These are phyloP conservation scores for Andrena camellia DNA, from an alignment of 2,888 invertebrate species.

Conservation along the genomic window DNA sequence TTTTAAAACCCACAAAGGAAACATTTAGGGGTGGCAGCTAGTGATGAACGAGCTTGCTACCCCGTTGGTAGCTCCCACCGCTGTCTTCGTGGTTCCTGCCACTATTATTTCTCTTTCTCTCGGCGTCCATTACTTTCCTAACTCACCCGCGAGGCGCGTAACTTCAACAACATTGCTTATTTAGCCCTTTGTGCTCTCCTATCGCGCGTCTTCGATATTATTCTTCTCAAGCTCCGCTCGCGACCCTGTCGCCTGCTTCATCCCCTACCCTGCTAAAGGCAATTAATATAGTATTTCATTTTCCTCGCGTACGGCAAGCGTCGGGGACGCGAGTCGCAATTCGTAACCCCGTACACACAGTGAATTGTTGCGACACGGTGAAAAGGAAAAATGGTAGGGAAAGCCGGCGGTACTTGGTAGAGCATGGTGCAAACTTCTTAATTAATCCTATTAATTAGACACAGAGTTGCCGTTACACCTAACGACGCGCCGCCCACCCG, in stretches of 20 bases:
- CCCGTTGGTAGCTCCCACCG: conserved; percentile 15
- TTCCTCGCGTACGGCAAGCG: neutral
- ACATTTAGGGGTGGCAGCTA: conserved; percentile 59
- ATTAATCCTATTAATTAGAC: conserved; percentile 79
- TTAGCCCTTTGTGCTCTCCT: conserved; percentile 9
- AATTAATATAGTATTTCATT: neutral
- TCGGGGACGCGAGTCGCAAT: neutral
- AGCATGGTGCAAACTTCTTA: conserved; percentile 72
- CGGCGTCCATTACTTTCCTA: conserved; percentile 55
- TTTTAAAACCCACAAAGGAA: conserved; percentile 72
- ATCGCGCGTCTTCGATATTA: neutral
- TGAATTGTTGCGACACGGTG: conserved; percentile 35
- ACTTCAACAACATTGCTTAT: conserved; percentile 35
- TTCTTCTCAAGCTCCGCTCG: neutral
- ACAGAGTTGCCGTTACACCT: conserved; percentile 60
- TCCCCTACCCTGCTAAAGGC: neutral
- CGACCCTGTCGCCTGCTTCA: neutral
- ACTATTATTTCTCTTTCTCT: conserved; percentile 46
- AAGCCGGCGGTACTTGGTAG: conserved; percentile 54
- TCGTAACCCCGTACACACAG: conserved; percentile 51
- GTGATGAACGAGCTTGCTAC: conserved; percentile 56
- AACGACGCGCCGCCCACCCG: conserved; percentile 43
- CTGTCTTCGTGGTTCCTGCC: conserved; percentile 37
- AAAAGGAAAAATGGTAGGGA: conserved; percentile 63
- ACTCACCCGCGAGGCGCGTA: conserved; percentile 39